These are phyloP conservation scores for Damaliscus lunatus DNA, from an alignment of 2,113 vertebrate species.

Conservation along the genomic window DNA sequence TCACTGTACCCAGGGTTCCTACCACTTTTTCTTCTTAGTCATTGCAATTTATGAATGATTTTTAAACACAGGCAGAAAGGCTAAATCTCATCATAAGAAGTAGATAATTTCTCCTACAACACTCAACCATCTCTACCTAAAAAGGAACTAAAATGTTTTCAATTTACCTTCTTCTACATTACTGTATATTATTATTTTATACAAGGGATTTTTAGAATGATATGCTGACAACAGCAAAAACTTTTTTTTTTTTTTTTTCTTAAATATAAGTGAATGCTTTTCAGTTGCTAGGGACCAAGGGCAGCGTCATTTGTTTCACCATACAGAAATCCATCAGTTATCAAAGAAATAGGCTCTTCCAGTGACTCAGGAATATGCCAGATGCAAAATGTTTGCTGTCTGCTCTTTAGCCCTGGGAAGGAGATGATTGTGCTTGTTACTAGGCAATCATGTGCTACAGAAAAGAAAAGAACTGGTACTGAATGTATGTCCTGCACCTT, in stretches of 20 bases:
- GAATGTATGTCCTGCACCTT: neutral
- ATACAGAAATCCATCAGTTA: conserved; percentile 19
- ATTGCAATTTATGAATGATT: neutral
- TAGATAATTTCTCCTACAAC: neutral
- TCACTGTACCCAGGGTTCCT: neutral
- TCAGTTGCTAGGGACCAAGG: neutral
- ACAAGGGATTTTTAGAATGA: neutral
- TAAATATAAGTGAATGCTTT: neutral
- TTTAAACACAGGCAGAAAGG: neutral
- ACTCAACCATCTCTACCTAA: neutral
- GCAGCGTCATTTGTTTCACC: neutral
- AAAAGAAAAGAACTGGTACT: neutral
- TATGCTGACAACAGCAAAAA: neutral
- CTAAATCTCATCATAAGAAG: neutral
- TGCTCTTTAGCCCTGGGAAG: neutral
- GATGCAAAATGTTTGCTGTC: conserved; percentile 27
- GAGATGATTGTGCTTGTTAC: neutral
- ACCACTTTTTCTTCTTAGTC: neutral
- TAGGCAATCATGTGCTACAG: neutral
- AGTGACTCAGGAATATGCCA: neutral
- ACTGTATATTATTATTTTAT: neutral
- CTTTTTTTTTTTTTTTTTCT: neutral
- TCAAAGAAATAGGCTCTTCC: conserved; percentile 7
- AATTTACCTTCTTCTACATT: neutral
- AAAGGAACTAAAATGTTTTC: neutral